Conservation (phyloP, 2,888 invertebrate species). For the Aphodius sticticus region DNA sequence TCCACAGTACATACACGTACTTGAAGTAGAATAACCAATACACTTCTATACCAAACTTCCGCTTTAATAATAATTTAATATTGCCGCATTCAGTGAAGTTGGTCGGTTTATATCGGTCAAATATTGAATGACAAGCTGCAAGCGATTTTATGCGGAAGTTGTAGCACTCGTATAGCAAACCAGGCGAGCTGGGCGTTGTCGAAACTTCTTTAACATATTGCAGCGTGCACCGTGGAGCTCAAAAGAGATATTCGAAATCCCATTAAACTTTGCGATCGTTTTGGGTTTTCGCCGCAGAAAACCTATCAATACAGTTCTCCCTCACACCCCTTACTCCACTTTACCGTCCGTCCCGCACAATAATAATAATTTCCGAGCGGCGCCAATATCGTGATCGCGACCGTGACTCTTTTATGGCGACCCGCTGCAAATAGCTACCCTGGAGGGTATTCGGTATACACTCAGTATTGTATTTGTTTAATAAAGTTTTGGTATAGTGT, state of each 20-base stretch:
- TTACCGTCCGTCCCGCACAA: not conserved
- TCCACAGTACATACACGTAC: not conserved
- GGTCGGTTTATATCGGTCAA: not conserved
- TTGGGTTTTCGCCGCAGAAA: not conserved
- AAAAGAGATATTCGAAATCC: constrained; percentile 4
- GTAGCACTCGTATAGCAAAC: not conserved
- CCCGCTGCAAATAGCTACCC: not conserved
- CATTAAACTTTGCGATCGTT: not conserved
- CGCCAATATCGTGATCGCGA: not conserved
- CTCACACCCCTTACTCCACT: not conserved
- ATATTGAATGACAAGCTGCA: not conserved
- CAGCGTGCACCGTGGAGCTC: not conserved
- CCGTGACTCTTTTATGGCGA: not conserved
- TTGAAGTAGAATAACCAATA: not conserved
- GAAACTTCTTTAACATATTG: not conserved
- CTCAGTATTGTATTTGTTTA: not conserved
- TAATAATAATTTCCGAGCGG: not conserved
- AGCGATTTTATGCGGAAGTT: not conserved
- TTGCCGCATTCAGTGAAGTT: not conserved
- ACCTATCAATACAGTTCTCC: not conserved
- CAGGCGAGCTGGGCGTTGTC: not conserved
- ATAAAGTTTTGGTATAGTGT: too few relatives aligned
- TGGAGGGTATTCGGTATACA: not conserved
- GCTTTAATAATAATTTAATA: not conserved
- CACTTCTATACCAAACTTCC: not conserved